Evolutionary conservation across 1,140 invertebrate species (phyloP).

Genomic region (Rhagoletis pomonella): DNA sequence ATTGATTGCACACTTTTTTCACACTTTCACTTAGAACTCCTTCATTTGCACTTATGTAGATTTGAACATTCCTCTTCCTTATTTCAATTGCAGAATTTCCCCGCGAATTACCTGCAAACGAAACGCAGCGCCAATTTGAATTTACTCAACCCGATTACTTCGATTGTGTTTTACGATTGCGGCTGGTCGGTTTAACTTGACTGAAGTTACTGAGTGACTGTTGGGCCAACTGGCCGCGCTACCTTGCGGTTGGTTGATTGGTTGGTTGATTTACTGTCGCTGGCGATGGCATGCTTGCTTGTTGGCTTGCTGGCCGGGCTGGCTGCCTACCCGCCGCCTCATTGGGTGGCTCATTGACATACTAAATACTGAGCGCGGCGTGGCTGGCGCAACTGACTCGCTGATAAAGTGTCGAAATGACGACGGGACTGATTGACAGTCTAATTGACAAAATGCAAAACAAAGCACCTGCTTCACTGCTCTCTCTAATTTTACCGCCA

Average conservation of each 20-base stretch:
- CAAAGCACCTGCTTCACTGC: conserved; percentile 13
- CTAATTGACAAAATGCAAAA: conserved; percentile 29
- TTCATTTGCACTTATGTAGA: background rate
- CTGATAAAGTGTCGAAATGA: background rate
- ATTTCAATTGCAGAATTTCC: background rate
- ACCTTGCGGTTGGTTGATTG: too few relatives aligned
- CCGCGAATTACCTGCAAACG: background rate
- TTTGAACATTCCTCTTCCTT: background rate
- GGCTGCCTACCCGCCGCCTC: background rate
- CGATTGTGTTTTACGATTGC: conserved; percentile 41
- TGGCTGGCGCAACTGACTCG: background rate
- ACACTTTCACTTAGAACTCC: conserved; percentile 37
- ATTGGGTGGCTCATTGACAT: conserved; percentile 12
- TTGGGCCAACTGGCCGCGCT: background rate
- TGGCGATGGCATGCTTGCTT: too few relatives aligned
- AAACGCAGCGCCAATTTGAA: background rate
- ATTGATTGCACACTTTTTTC: background rate
- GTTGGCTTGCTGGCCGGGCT: background rate
- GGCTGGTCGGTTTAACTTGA: conserved; percentile 13
- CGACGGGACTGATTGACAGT: background rate
- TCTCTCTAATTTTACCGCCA: background rate
- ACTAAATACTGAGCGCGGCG: background rate
- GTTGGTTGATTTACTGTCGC: too few relatives aligned
- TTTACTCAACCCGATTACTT: conserved; percentile 8
- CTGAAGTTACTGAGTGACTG: conserved; percentile 29